These are phyloP conservation scores for Lamproptera curius DNA, from an alignment of 2,888 invertebrate genomes.

Conservation along the genomic window DNA sequence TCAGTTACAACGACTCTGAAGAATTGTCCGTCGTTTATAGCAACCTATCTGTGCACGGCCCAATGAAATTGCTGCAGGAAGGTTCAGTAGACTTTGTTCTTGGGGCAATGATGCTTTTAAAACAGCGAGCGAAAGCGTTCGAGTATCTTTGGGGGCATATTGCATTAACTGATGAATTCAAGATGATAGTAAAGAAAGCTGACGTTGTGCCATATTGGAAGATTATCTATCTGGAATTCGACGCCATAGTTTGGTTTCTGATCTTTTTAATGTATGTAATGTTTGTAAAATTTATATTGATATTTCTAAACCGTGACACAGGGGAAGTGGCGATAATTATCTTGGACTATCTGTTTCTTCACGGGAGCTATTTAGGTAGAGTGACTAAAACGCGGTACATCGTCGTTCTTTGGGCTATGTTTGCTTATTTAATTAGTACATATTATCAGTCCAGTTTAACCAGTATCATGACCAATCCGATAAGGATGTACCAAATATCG, in stretches of 20 bases:
- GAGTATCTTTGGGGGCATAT: slow-evolving; percentile 37
- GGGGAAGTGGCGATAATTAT: slow-evolving; percentile 32
- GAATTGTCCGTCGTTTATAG: slow-evolving; percentile 25
- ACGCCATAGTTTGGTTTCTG: slow-evolving; percentile 36
- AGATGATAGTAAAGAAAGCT: slow-evolving; percentile 39
- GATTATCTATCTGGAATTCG: slow-evolving; percentile 40
- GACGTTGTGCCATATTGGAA: slow-evolving; percentile 35
- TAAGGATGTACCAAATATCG: slow-evolving; percentile 39
- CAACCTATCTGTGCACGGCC: slow-evolving; percentile 34
- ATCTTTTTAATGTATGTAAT: slow-evolving; percentile 31
- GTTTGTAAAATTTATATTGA: slow-evolving; percentile 31
- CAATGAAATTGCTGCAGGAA: slow-evolving; percentile 30
- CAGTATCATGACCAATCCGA: slow-evolving; percentile 40
- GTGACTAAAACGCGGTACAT: slow-evolving; percentile 27
- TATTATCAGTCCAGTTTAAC: slow-evolving; percentile 43
- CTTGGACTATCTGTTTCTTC: slow-evolving; percentile 37
- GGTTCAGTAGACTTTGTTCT: slow-evolving; percentile 30
- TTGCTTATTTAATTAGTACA: slow-evolving; percentile 39
- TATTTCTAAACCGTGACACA: slow-evolving; percentile 31
- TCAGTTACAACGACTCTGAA: slow-evolving; percentile 27
- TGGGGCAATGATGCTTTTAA: slow-evolving; percentile 32
- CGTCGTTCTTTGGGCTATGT: slow-evolving; percentile 45
- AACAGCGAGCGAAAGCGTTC: slow-evolving; percentile 33
- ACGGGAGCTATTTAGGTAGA: slow-evolving; percentile 30
- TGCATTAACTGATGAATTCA: slow-evolving; percentile 38